Base-by-base conservation (phyloP, 2,888 invertebrate species). In the Anthrax anthrax region DNA sequence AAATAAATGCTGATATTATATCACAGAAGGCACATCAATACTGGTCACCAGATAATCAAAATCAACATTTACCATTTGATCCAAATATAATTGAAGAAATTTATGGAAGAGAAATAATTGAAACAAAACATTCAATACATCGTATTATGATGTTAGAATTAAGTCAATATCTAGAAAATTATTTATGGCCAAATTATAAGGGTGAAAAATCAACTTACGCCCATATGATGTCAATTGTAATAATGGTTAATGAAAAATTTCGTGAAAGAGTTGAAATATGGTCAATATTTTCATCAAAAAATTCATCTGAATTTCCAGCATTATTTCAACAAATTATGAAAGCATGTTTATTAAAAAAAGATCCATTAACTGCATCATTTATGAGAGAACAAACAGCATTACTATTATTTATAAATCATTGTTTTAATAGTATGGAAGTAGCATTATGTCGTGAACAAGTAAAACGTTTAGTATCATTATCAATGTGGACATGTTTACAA, bases 231-330 rank as follows among this genome's bases (percentile, higher is more conserved):
- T 95, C 96, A 0, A 91, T 98, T 53, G 87, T 94, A n/a, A 84
- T 90, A 1, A 92, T 98, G 89, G 81, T 97, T 40, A 99, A 98
- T 71, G 97, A 98, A 65, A 99, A 99, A 66, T 94, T 95, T 61
- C 74, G 97, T 2, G 98, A 99, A 69, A 73, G 97, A 44, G 94
- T 97, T 10, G 89, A 88, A 50, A 91, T 95, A 4, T 99, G 97
- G 97, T 82, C 87, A 71, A 84, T 86, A 56, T 92, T 96, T 59
- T 78, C 85, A 50, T 78, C 85, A 50, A 80, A 81, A 54, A 73
- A 77, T 46, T 79, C 84, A 0, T 77, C 80, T 3, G 77, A 87
- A 51, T 91, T 91, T 63, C 74, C 82, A 0, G 78, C 77, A 2
- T 89, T 92, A 60, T 88, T 92, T 60, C 79, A 83, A 57, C 84